Evolutionary conservation across 2,797 vertebrate genomes (phyloP).

Genomic region (Melanotaenia nigrans): DNA sequence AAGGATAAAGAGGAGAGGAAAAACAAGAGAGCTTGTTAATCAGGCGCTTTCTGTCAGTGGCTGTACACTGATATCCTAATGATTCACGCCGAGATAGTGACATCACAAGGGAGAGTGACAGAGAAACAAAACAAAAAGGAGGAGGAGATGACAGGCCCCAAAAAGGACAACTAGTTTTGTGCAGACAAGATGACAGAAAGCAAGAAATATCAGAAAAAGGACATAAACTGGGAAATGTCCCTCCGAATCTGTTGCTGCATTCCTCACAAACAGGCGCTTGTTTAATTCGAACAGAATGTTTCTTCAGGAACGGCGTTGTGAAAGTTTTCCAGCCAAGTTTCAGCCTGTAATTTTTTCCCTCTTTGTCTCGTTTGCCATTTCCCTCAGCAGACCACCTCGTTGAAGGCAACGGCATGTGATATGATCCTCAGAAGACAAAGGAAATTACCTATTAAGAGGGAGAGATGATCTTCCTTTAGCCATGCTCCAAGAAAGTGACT

Average conservation of each 20-base stretch:
- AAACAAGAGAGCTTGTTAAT: conserved; percentile 83
- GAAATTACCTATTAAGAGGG: conserved; percentile 83
- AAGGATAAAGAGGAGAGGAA: conserved; percentile 74
- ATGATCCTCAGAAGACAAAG: conserved; percentile 79
- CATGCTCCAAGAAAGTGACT: conserved; percentile 82
- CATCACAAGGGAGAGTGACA: conserved; percentile 72
- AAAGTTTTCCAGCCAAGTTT: conserved; percentile 69
- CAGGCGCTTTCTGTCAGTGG: conserved; percentile 82
- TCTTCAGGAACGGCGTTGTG: conserved; percentile 57
- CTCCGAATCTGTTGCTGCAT: conserved; percentile 58
- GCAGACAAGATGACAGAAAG: conserved; percentile 64
- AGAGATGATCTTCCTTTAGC: conserved; percentile 79
- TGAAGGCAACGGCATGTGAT: conserved; percentile 73
- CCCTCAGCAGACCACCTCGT: conserved; percentile 70
- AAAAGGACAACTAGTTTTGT: conserved; percentile 66
- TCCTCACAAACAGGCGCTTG: conserved; percentile 67
- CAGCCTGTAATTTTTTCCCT: conserved; percentile 40
- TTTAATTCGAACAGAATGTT: conserved; percentile 75
- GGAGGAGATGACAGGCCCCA: conserved; percentile 55
- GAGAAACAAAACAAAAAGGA: conserved; percentile 49
- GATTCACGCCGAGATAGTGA: conserved; percentile 80
- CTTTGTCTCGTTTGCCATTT: conserved; percentile 13
- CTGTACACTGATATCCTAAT: conserved; percentile 84
- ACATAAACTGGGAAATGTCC: conserved; percentile 53
- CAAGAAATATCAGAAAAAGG: conserved; percentile 42